Conservation (phyloP, 2,888 invertebrate species). For the Pseudococcus jackbeardsleyi region DNA sequence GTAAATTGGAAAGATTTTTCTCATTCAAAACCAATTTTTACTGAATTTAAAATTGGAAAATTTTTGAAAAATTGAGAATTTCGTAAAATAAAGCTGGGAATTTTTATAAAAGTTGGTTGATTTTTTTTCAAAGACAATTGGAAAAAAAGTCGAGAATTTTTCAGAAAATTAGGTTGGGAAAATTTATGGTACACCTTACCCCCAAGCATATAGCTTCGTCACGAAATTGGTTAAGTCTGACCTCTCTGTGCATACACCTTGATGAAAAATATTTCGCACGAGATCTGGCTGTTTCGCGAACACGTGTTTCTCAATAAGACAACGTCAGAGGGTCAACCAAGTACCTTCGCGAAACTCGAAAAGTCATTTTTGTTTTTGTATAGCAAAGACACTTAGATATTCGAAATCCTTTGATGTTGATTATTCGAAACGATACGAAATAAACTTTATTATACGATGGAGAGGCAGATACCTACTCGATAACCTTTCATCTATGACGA, state of each 20-base stretch:
- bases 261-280: not conserved
- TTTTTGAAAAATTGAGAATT: no score
- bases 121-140: no score
- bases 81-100: no score
- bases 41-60: no score
- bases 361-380: not conserved
- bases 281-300: not conserved
- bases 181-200: no score
- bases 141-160: no score
- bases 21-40: no score
- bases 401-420: not conserved
- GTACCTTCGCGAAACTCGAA: not conserved
- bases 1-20: no score
- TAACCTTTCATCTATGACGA: not conserved
- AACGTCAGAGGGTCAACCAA: not conserved
- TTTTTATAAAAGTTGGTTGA: no score
- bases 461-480: not conserved
- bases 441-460: not conserved
- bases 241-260: not conserved
- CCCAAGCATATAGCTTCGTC: no score
- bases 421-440: not conserved
- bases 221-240: not conserved
- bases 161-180: no score
- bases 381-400: not conserved
- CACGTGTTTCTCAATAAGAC: not conserved